Percentiles rank a stretch among this genome's conserved stretches.
phyloP scores from a whole-genome alignment of 2,797 vertebrate genomes.

The Pempheris klunzingeri region DNA sequence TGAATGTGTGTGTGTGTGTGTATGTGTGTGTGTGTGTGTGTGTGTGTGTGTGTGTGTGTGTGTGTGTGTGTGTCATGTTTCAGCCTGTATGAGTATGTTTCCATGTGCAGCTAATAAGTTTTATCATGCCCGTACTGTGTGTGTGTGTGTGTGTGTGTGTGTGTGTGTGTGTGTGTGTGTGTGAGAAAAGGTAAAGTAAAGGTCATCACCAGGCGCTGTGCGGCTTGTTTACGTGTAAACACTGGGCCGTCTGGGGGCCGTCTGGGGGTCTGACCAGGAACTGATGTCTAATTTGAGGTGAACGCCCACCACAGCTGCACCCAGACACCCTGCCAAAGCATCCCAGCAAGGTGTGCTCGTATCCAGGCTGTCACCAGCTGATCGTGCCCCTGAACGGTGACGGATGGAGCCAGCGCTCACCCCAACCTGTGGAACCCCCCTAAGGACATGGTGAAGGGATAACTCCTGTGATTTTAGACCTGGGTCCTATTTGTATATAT shows the following conservation, averaged over 20 bases:
- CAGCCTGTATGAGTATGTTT: constrained; percentile 12
- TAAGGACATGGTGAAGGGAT: no score
- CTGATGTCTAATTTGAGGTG: constrained; percentile 57
- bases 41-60: constrained; percentile 3
- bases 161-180: constrained; percentile 19
- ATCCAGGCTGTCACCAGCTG: constrained; percentile 28
- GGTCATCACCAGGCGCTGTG: constrained; percentile 43
- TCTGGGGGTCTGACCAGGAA: constrained; percentile 49
- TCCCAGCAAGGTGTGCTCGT: constrained; percentile 28
- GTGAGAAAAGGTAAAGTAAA: constrained; percentile 42
- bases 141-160: constrained; percentile 8
- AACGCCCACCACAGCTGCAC: constrained; percentile 9
- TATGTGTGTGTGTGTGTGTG: background rate
- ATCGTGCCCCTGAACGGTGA: background rate
- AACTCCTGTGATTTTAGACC: no score
- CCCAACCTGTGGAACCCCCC: no score
- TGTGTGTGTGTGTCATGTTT: background rate
- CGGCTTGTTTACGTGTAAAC: constrained; percentile 67
- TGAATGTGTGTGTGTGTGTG: background rate
- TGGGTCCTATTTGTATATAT: no score
- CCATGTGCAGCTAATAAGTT: background rate
- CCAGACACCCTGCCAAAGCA: constrained; percentile 8
- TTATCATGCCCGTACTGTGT: constrained; percentile 17
- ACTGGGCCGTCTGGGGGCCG: constrained; percentile 57
- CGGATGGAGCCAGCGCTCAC: background rate